Evolutionary conservation across 1,140 invertebrate species (phyloP).

Genomic region (Pseudomyrmex concolor): DNA sequence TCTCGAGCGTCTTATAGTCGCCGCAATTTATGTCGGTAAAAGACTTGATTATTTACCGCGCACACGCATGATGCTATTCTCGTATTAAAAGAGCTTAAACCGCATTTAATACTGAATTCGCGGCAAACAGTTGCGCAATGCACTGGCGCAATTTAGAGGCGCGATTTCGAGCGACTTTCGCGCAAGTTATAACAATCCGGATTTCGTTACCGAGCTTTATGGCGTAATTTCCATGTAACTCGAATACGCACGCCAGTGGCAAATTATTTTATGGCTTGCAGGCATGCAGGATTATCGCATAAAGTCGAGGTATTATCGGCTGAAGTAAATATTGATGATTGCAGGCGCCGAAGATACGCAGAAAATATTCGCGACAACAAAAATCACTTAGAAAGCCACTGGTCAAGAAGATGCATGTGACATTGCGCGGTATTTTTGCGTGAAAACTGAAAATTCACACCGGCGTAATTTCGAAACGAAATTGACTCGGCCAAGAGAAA

Average conservation of each 20-base stretch:
- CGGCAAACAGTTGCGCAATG: conserved; percentile 28
- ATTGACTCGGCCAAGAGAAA: conserved; percentile 14
- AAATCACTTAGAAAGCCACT: background rate
- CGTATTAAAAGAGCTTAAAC: background rate
- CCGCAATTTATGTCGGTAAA: background rate
- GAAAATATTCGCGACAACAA: conserved; percentile 30
- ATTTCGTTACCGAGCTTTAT: conserved; percentile 27
- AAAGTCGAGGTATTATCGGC: conserved; percentile 13
- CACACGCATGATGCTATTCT: background rate
- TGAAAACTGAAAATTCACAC: conserved; percentile 3
- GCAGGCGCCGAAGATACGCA: background rate
- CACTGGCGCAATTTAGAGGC: conserved; percentile 3
- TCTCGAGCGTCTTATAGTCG: background rate
- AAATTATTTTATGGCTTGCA: conserved; percentile 33
- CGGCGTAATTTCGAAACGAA: background rate
- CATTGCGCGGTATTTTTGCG: background rate
- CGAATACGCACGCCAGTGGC: background rate
- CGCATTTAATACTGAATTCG: conserved; percentile 13
- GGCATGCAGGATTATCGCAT: conserved; percentile 18
- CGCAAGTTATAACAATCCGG: conserved; percentile 24
- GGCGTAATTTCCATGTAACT: conserved; percentile 25
- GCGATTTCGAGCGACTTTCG: conserved; percentile 11
- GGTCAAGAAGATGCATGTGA: background rate
- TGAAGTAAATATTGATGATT: conserved; percentile 43
- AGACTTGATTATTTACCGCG: background rate